Evolutionary conservation across 2,888 invertebrate species (phyloP), one percentile per base, ranked within the genome.

Genomic region (Drosophila siamana): DNA sequence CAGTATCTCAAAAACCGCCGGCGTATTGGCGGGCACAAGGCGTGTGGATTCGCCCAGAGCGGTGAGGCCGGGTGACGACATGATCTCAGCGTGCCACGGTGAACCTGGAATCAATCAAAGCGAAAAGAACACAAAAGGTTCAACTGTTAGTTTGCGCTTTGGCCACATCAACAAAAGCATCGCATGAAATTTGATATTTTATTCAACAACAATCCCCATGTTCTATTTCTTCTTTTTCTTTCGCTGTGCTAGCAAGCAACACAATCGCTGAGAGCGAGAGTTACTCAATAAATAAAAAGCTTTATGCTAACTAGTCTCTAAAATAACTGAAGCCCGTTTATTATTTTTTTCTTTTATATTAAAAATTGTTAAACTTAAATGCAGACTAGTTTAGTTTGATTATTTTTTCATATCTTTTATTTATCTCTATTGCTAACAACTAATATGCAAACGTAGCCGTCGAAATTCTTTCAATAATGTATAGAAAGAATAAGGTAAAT

Each of bases 21-120:
- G 95, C 90, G 96, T 95, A 92, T 97, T 96, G 78, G 98, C 97
- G 86, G 98, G 97, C 88, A 98, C 97, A 90, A 98, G 94, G 92
- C 97, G 94, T 80, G 97, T 96, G 86, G 97, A 95, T 93, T 98
- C 97, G 91, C 97, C 96, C 90, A 96, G 94, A 90, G 97, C 96
- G 91, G 96, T 96, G 93, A 95, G 93, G 90, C 95, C 95, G 77
- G 94, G 94, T 91, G 94, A 94, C 90, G 96, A 95, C 96, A 97
- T 96, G 92, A 98, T 96, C 93, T 96, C 95, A 90, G 98, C 96
- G 94, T 95, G 95, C 98, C 98, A 98, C 93, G 98, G 98, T 93
- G 98, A 98, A 88, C 98, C 97, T 97, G 93, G 56, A 93, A 93
- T 69, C 64, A 83, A 48, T 13, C 36, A 33, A 26, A 26, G 26